These are phyloP conservation scores for Siphonodentalium dalli DNA, from an alignment of 2,888 invertebrate genomes.

Conservation along the genomic window DNA sequence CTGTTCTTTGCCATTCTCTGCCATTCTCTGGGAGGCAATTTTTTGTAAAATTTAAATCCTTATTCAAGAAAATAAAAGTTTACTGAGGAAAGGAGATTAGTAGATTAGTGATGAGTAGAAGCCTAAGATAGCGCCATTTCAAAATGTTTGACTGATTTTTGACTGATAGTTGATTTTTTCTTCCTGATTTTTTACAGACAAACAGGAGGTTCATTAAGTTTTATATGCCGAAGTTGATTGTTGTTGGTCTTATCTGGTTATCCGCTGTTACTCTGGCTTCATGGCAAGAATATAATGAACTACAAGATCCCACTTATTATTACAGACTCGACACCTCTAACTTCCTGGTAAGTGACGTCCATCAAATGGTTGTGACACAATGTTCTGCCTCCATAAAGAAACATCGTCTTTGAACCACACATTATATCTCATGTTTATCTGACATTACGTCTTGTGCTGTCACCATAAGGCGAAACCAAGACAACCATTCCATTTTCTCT, in stretches of 20 bases:
- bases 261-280: constrained; percentile 84
- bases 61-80: no score
- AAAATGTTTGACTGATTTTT: neutral
- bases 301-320: constrained; percentile 90
- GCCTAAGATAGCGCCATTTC: no score
- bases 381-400: no score
- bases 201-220: constrained; percentile 85
- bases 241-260: constrained; percentile 87
- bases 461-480: no score
- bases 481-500: no score
- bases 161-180: neutral
- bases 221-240: constrained; percentile 86
- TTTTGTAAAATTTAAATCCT: no score
- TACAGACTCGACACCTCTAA: constrained; percentile 78
- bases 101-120: no score
- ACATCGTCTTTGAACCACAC: neutral
- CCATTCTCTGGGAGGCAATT: no score
- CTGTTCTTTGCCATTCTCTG: no score
- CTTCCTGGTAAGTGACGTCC: constrained; percentile 59
- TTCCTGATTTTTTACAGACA: constrained; percentile 72
- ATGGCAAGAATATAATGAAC: constrained; percentile 89
- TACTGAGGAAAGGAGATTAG: no score
- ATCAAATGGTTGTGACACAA: no score
- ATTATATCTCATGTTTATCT: neutral
- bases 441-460: no score